Conservation (phyloP, 2,888 invertebrate species). For the Sipha maydis region DNA sequence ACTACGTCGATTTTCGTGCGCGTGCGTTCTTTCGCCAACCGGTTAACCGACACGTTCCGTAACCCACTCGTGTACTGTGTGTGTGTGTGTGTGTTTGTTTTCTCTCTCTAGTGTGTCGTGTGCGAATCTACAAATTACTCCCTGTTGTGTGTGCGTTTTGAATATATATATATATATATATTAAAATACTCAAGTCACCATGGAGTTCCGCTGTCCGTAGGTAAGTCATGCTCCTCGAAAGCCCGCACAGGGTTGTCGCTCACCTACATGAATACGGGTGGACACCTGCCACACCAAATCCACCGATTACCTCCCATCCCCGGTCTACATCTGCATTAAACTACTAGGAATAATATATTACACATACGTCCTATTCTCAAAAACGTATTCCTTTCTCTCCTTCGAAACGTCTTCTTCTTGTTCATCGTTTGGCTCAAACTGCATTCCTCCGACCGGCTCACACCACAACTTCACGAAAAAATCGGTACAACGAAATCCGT, state of each 20-base stretch:
- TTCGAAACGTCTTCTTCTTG: not conserved
- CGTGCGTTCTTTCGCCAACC: not conserved
- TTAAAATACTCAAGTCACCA: not conserved
- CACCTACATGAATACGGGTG: no score
- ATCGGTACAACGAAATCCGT: constrained; percentile 22
- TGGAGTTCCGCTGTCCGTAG: not conserved
- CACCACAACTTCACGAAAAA: not conserved
- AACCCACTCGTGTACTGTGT: not conserved
- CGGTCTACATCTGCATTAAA: no score
- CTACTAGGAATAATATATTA: no score
- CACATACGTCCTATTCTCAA: no score
- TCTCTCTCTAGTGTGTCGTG: not conserved
- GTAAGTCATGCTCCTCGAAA: not conserved
- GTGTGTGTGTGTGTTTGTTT: not conserved
- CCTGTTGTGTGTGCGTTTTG: not conserved
- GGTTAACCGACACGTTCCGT: not conserved
- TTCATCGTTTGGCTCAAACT: constrained; percentile 28
- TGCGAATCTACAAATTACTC: not conserved
- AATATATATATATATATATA: not conserved
- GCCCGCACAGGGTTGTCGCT: no score
- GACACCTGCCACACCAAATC: no score
- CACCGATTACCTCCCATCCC: no score
- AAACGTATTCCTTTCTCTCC: no score
- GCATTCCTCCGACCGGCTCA: constrained; percentile 37
- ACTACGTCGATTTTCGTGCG: not conserved